These are phyloP conservation scores for Mya arenaria DNA, from an alignment of 1,140 invertebrate species.

Conservation along the genomic window DNA sequence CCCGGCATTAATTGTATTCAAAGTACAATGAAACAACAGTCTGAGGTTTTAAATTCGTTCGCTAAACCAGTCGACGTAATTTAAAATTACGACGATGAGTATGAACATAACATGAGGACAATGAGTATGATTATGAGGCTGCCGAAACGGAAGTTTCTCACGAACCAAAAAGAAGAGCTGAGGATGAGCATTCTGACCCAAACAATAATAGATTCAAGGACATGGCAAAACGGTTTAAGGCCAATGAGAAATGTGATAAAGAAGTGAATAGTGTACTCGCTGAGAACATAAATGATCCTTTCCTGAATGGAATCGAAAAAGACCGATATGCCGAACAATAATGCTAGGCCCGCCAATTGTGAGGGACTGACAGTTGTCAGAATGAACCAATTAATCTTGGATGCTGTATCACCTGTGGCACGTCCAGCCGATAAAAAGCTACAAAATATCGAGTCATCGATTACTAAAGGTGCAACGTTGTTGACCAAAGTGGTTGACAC, in stretches of 20 bases:
- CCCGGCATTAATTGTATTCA: too few relatives aligned
- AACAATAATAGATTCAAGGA: not conserved
- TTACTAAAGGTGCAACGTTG: slow-evolving; percentile 36
- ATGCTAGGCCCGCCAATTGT: slow-evolving; percentile 46
- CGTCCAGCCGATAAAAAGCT: slow-evolving; percentile 36
- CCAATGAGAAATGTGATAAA: slow-evolving; percentile 5
- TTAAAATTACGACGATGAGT: too few relatives aligned
- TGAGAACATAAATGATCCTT: slow-evolving; percentile 36
- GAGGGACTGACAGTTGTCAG: slow-evolving; percentile 27
- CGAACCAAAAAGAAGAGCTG: too few relatives aligned
- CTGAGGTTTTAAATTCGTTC: too few relatives aligned
- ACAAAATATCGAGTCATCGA: slow-evolving; percentile 23
- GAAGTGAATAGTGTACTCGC: slow-evolving; percentile 7
- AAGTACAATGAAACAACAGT: too few relatives aligned
- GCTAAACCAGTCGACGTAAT: too few relatives aligned
- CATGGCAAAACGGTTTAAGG: slow-evolving; percentile 34
- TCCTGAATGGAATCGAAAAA: slow-evolving; percentile 46
- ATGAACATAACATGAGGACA: too few relatives aligned
- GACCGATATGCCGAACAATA: slow-evolving; percentile 15
- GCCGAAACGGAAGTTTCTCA: too few relatives aligned
- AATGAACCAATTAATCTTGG: slow-evolving; percentile 34
- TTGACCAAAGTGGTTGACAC: slow-evolving; percentile 21
- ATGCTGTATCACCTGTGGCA: not conserved
- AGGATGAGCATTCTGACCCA: too few relatives aligned
- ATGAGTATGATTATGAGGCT: too few relatives aligned